Conservation (phyloP, 2,797 vertebrate genomes). For the Corythornis leucogaster region DNA sequence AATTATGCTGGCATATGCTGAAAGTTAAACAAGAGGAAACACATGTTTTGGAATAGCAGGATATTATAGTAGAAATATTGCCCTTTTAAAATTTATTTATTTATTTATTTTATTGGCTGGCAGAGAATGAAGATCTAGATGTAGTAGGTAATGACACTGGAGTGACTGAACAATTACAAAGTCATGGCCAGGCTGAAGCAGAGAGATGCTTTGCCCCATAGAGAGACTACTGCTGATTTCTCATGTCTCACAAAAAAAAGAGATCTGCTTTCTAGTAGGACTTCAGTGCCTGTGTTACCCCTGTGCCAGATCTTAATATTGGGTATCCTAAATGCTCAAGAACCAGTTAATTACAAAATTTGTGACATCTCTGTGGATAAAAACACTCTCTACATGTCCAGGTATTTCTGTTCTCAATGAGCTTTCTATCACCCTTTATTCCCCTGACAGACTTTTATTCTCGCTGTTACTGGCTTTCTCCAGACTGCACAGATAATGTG, state of each 20-base stretch:
- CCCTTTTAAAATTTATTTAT: background rate
- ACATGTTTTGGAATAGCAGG: background rate
- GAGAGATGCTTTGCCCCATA: background rate
- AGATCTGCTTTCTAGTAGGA: background rate
- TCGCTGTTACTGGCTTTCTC: background rate
- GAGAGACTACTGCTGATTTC: background rate
- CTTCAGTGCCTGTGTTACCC: background rate
- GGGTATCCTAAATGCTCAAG: background rate
- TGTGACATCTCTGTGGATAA: background rate
- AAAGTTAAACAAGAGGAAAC: slow-evolving; percentile 17
- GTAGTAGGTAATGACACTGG: background rate
- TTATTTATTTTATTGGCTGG: background rate
- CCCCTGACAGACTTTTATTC: background rate
- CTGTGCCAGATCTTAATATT: background rate
- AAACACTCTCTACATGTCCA: background rate
- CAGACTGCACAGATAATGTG: background rate
- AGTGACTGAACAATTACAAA: background rate
- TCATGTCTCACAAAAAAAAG: background rate
- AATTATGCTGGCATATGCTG: background rate
- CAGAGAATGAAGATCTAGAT: background rate
- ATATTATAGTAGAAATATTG: background rate
- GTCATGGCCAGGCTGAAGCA: background rate
- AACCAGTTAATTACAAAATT: background rate
- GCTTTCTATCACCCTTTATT: background rate
- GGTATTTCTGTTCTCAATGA: background rate